Base-by-base conservation (phyloP, 2,113 vertebrate species). In the Cynopterus brachyotis region DNA sequence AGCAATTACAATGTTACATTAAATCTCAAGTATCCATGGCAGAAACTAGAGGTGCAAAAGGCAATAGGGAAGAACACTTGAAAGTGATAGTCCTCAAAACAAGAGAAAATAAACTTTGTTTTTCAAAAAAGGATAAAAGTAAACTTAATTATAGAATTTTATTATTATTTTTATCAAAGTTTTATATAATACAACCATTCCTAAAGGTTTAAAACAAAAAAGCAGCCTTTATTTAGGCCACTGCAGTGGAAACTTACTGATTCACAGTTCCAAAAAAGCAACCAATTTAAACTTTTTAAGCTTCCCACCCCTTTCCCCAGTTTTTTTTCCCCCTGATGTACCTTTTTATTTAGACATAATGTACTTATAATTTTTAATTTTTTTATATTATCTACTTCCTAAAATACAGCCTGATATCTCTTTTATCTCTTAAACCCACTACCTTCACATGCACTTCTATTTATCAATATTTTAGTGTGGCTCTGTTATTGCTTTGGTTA, bases 281-380 rank as follows among this genome's bases (percentile, higher is more conserved):
- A 50, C 7, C 5, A 24, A 35, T 37, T 86, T 73, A 69, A 91
- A 64, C 6, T 3, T 37, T 28, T 37, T 40, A 17, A 88, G 3
- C 13, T 62, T 55, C 35, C 72, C 35, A 37, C 0, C 2, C 1
- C n/a, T 15, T 2, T 26, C 0, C 2, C 2, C 1, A 62, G 59
- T 19, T 4, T 24, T 37, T 66, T 82, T 40, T 55, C 0, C 19
- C 16, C 2, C 13, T 22, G 85, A 40, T 66, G 42, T 42, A 19
- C 2, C n/a, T 75, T 88, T 73, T 20, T 60, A 84, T 42, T 42
- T 70, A 26, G 8, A 91, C 72, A 95, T 72, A 7, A 16, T 37
- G 35, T 37, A 42, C 11, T 50, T 57, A 28, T 60, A n/a, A 67
- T 47, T 64, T 87, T 79, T 40, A 10, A 26, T n/a, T 57, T 76